Evolutionary conservation across 2,888 invertebrate species (phyloP), one percentile per base, ranked within the genome.

Genomic region (Theretra japonica): DNA sequence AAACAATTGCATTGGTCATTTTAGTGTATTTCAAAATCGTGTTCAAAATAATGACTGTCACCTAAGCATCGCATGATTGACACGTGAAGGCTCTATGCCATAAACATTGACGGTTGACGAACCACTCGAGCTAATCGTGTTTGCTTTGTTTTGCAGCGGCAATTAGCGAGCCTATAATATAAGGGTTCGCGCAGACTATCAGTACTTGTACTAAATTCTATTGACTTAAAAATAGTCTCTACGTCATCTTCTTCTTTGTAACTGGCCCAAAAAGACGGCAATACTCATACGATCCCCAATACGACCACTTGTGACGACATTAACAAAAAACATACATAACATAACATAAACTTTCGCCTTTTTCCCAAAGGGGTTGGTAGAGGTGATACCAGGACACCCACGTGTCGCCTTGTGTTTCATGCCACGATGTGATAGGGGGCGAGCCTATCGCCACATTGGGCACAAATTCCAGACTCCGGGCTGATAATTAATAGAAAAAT

Each of bases 81-180:
- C 21, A 73, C 73, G 72, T 72, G 82, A 85, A 86, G 86, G 86
- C 74, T 80, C 75, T 72, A 76, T 77, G 77, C 77, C 74, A 78
- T 72, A 78, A 76, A 78, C 72, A 71, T 73, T 73, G 72, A 73
- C 65, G 19, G 71, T 72, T 73, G 72, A 74, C 56, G 23, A 21
- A 58, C 58, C 72, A 72, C 72, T 72, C 72, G 65, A 69, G 71
- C 75, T 83, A 82, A 82, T 84, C 82, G 79, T 85, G 77, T 86
- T 83, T 82, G 79, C 83, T 76, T 82, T 82, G 77, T 81, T 76
- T 81, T 77, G 78, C 82, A 74, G 75, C 75, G 75, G 79, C 79
- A 80, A 86, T 85, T 83, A 86, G 80, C 81, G 76, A 74, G 76
- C 81, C 74, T 76, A 76, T 78, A 80, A 80, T 74, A 77, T 74